Evolutionary conservation across 2,113 vertebrate species (phyloP).

Genomic region (Chaenogobius annularis): DNA sequence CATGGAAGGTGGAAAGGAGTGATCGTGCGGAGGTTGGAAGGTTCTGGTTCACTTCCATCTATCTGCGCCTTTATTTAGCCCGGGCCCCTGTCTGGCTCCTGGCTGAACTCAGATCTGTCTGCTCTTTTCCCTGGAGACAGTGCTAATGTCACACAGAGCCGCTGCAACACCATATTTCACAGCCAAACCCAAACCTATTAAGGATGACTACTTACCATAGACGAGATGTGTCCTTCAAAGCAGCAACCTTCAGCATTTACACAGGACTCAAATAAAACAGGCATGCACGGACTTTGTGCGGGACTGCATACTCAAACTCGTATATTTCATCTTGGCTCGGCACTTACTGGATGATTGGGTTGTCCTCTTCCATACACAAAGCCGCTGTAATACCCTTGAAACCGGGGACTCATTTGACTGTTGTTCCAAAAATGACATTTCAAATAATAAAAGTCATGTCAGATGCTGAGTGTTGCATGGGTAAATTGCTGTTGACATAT

Average conservation of each 20-base stretch:
- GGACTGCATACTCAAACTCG: conserved; percentile 56
- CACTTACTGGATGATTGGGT: conserved; percentile 13
- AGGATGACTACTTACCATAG: conserved; percentile 92
- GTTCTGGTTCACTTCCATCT: conserved; percentile 69
- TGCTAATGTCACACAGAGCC: conserved; percentile 88
- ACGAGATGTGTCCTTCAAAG: conserved; percentile 93
- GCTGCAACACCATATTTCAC: conserved; percentile 91
- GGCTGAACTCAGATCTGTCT: conserved; percentile 84
- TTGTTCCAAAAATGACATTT: conserved; percentile 7
- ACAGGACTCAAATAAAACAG: conserved; percentile 36
- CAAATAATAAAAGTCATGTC: conserved; percentile 10
- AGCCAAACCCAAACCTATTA: conserved; percentile 93
- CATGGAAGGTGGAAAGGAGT: conserved; percentile 48
- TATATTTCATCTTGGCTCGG: conserved; percentile 52
- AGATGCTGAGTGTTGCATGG: background rate
- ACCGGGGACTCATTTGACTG: conserved; percentile 4
- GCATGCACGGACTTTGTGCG: background rate
- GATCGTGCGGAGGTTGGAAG: conserved; percentile 67
- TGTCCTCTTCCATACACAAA: conserved; percentile 35
- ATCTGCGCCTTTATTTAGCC: conserved; percentile 81
- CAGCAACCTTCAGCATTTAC: conserved; percentile 75
- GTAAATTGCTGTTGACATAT: conserved; percentile 9
- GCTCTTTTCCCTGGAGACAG: conserved; percentile 86
- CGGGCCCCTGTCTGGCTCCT: conserved; percentile 68
- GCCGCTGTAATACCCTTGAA: conserved; percentile 40